Evolutionary conservation across 2,113 vertebrate genomes (phyloP), one percentile per base, ranked within the genome.

Genomic region (Capreolus pygargus): DNA sequence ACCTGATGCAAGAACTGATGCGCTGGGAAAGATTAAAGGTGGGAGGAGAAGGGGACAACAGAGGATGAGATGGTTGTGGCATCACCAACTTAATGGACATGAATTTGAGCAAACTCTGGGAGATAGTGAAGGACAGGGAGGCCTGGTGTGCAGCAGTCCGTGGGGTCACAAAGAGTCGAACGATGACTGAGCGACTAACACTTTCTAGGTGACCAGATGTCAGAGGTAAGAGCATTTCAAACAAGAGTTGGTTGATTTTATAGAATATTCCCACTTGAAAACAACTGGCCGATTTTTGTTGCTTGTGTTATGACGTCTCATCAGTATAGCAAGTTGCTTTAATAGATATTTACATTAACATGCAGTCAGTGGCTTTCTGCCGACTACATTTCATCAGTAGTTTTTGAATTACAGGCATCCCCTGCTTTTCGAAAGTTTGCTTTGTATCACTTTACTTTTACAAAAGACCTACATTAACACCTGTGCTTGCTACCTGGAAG

Each of bases 271-370:
- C 36, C 45, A 94, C 67, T 16, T 88, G 55, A 95, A 25, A 98
- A 91, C 55, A 98, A 85, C 86, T 97, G 95, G 91, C 64, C 76
- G 33, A 76, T 92, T 50, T 97, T 97, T 96, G 5, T 86, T 97
- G 86, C 98, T 97, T 98, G 85, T 97, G 21, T 87, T 96, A 36
- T 54, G 86, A 86, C 10, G 86, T 97, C 90, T 98, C 0, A 97
- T 58, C 82, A 96, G 91, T 95, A 95, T 96, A 97, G 43, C 12
- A 98, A 97, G 85, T 97, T 98, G 86, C 64, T 97, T 50, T 96
- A 98, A 96, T 97, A 55, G 76, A 50, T 98, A 91, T 98, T 98
- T 98, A 60, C 89, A 97, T 98, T 98, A 98, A 97, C 97, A 98
- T 96, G 95, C 45, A 82, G 58, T 28, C 64, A 70, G 10, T 96